Evolutionary conservation across 1,140 invertebrate genomes (phyloP), one percentile per base, ranked within the genome.

Genomic region (Drosophila seguyi): DNA sequence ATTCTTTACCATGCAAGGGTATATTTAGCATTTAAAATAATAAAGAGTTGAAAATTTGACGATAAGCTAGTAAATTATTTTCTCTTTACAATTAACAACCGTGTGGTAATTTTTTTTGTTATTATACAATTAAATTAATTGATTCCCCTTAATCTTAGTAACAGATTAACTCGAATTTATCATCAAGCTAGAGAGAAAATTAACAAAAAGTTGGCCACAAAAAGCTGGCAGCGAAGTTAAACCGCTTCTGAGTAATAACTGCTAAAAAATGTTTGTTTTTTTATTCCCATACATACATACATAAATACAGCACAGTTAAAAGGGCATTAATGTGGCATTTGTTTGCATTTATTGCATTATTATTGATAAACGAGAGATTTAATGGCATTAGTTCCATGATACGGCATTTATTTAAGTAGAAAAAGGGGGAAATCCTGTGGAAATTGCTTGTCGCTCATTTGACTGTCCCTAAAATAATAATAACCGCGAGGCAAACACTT

Each of bases 361-460:
- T 55, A 53, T 29, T 69, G 29, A 67, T 67, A 69, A 69, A 44
- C 18, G 66, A 65, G 36, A 34, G 65, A 69, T 41, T 53, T 42
- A 67, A 53, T 44, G 25, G 47, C 13, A 53, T 67, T 53, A 53
- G 38, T 53, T 14, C 16, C 20, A 41, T 20, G 22, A 69, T 22
- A 39, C 6, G 60, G 7, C 20, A 16, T 55, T 55, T 55, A 38
- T 55, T 55, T 25, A 38, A 53, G 13, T 53, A 22, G 14, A 22
- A 36, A 36, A 22, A 11, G 8, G 41, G 14, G 13, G 6, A 53
- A 53, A 36, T 36, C 34, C 50, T 11, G 20, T 36, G 18, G n/a
- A 16, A 55, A 55, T 25, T 38, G 52, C 22, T 38, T 53, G 50
- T 16, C 18, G 29, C 18, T 36, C 27, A 53, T 36, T 53, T 53